A percentile compares a stretch with the other conserved stretches of the same genome.
phyloP scores from a whole-genome alignment of 2,113 vertebrate genomes.

The Meles meles region DNA sequence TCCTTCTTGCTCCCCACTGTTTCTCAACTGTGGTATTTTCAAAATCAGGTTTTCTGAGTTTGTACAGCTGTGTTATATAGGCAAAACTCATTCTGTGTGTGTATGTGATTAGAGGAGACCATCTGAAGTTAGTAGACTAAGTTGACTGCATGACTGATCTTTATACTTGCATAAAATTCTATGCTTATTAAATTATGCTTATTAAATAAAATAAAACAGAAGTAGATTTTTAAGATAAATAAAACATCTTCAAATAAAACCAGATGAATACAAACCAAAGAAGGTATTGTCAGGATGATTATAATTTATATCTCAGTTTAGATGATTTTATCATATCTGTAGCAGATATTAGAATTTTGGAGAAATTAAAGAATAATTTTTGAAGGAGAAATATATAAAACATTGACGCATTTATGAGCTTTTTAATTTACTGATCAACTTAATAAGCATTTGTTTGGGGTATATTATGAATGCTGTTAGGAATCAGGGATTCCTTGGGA shows the following conservation, averaged over 20 bases:
- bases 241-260: neutral
- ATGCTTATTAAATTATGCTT: no score
- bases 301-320: neutral
- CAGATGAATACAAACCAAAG: neutral
- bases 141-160: neutral
- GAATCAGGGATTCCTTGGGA: neutral
- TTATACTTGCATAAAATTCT: neutral
- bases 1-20: neutral
- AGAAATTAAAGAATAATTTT: neutral
- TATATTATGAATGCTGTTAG: neutral
- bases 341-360: neutral
- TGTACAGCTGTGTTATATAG: neutral
- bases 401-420: neutral
- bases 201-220: neutral
- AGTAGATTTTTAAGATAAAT: neutral
- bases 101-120: neutral
- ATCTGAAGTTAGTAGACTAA: neutral
- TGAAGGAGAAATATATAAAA: neutral
- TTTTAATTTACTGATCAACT: neutral
- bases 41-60: neutral
- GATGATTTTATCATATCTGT: neutral
- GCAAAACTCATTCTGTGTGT: neutral
- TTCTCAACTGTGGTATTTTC: neutral
- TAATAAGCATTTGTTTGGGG: neutral
- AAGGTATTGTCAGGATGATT: neutral